These are phyloP conservation scores for Casuarius casuarius DNA, from an alignment of 2,113 vertebrate genomes.

Conservation along the genomic window DNA sequence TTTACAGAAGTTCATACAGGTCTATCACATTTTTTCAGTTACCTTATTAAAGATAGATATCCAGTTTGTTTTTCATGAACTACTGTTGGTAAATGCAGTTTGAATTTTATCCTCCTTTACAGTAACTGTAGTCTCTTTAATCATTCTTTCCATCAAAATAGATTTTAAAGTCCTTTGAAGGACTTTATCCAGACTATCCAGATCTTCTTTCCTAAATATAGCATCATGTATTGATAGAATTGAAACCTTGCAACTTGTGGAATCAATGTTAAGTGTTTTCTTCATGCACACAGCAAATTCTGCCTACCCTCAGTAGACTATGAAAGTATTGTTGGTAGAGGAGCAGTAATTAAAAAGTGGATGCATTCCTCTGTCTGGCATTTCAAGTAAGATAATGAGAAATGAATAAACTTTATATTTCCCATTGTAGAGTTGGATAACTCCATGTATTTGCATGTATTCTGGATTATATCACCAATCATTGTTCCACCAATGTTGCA, in stretches of 20 bases:
- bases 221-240: neutral
- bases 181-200: neutral
- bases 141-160: neutral
- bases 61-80: neutral
- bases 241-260: neutral
- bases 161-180: neutral
- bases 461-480: neutral
- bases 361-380: constrained; percentile 2
- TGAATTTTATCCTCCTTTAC: neutral
- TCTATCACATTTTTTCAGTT: neutral
- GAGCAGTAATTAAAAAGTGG: constrained; percentile 21
- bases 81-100: neutral
- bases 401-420: neutral
- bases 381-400: constrained; percentile 26
- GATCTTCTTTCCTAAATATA: constrained; percentile 8
- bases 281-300: neutral
- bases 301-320: neutral
- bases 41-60: neutral
- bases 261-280: constrained; percentile 24
- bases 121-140: neutral
- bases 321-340: neutral
- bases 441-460: neutral
- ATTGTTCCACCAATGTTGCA: neutral
- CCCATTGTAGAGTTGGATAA: neutral
- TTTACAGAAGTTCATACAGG: neutral